These are phyloP conservation scores for Hippocampus barbouri DNA, from an alignment of 2,113 vertebrate species.

Conservation along the genomic window DNA sequence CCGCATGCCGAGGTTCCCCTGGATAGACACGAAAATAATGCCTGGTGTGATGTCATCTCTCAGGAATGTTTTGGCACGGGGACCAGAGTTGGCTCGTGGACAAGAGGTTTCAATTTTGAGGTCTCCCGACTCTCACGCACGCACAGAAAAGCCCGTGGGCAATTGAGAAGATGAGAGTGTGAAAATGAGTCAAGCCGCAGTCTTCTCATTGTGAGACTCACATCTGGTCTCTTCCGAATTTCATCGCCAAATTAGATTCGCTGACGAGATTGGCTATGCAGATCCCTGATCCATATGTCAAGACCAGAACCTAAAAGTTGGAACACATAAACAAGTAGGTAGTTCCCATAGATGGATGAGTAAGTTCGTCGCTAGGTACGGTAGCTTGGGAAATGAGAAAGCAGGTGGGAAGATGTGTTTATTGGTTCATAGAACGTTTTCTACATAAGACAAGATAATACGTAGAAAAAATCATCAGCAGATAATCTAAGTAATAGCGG, in stretches of 20 bases:
- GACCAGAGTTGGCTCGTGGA: slow-evolving; percentile 32
- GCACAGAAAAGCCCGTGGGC: slow-evolving; percentile 6
- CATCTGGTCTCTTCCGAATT: slow-evolving; percentile 34
- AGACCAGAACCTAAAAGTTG: too few species aligned
- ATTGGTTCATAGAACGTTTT: too few species aligned
- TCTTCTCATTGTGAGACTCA: slow-evolving; percentile 28
- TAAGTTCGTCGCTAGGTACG: background rate
- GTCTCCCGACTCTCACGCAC: slow-evolving; percentile 5
- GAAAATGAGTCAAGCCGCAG: slow-evolving; percentile 8
- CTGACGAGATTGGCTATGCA: background rate
- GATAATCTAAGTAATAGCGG: too few species aligned
- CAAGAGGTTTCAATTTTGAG: slow-evolving; percentile 26
- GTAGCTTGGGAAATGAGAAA: too few species aligned
- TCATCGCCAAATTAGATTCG: slow-evolving; percentile 8
- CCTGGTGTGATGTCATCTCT: slow-evolving; percentile 48
- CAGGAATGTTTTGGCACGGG: slow-evolving; percentile 49
- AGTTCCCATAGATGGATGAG: background rate
- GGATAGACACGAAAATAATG: slow-evolving; percentile 19
- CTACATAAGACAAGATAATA: too few species aligned
- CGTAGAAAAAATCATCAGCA: too few species aligned
- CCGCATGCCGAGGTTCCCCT: slow-evolving; percentile 33
- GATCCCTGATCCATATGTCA: too few species aligned
- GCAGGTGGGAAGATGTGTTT: too few species aligned
- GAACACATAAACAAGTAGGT: background rate
- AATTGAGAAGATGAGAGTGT: slow-evolving; percentile 28